Evolutionary conservation across 2,113 vertebrate genomes (phyloP).

Genomic region (Alectura lathami): DNA sequence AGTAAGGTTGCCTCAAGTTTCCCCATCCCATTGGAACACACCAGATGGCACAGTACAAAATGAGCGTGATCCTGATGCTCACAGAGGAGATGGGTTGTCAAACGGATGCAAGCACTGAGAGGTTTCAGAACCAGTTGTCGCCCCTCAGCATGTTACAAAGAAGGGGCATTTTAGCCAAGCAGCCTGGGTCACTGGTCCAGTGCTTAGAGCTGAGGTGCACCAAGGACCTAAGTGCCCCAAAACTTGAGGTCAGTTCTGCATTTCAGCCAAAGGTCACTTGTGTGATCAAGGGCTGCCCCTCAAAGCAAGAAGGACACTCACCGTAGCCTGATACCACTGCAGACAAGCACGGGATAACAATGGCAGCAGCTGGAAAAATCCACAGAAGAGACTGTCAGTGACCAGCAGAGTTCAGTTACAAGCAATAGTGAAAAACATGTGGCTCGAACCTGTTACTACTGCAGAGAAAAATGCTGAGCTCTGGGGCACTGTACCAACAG

Average conservation of each 20-base stretch:
- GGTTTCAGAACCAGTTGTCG: background rate
- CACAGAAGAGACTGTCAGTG: background rate
- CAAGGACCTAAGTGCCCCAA: rapidly evolving
- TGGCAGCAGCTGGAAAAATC: slow-evolving; percentile 85
- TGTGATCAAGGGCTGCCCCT: background rate
- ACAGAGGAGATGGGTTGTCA: background rate
- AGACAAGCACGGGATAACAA: slow-evolving; percentile 93
- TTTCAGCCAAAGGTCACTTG: background rate
- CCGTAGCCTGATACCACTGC: slow-evolving; percentile 90
- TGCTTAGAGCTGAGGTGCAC: rapidly evolving
- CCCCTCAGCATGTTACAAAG: too few relatives aligned
- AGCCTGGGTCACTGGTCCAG: rapidly evolving
- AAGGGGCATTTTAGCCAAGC: background rate
- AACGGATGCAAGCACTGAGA: background rate
- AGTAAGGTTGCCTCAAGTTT: background rate
- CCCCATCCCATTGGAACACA: background rate
- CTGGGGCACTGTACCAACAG: background rate
- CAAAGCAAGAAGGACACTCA: slow-evolving; percentile 66
- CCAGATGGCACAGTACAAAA: background rate
- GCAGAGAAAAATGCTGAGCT: background rate
- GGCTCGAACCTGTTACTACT: background rate
- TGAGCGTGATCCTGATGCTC: rapidly evolving
- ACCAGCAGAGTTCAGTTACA: background rate
- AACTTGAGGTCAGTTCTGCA: background rate
- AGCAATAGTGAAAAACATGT: background rate